A percentile compares a stretch with the other conserved stretches of the same genome.
Evolutionary conservation across 2,797 vertebrate species (phyloP).

Genomic region (Hydrophis major): DNA sequence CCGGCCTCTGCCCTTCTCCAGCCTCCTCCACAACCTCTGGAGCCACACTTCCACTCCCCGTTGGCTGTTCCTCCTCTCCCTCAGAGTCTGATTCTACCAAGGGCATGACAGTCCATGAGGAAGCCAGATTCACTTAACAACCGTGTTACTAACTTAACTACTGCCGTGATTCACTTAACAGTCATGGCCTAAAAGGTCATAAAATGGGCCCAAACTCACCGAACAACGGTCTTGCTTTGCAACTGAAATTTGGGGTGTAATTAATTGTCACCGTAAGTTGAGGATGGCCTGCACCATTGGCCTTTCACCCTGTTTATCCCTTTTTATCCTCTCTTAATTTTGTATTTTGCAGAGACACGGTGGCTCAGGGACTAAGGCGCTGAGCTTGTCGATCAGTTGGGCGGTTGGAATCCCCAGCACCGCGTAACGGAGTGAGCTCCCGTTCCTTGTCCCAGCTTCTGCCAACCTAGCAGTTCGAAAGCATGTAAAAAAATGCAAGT

Average conservation of each 20-base stretch:
- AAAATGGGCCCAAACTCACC: neutral
- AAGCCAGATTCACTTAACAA: neutral
- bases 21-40: no score
- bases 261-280: rapidly evolving
- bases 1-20: no score
- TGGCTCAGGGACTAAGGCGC: no score
- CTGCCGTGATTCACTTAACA: neutral
- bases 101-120: neutral
- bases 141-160: neutral
- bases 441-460: no score
- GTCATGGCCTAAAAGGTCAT: neutral
- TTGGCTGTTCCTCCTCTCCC: no score
- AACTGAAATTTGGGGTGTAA: neutral
- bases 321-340: neutral
- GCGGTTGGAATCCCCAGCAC: no score
- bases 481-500: no score
- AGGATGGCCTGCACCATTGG: neutral
- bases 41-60: no score
- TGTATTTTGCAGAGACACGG: neutral
- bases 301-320: neutral
- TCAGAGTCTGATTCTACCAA: no score
- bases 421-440: no score
- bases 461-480: no score
- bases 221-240: neutral
- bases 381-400: no score